phyloP scores from a whole-genome alignment of 1,140 invertebrate genomes.

The Neodiprion virginianus region DNA sequence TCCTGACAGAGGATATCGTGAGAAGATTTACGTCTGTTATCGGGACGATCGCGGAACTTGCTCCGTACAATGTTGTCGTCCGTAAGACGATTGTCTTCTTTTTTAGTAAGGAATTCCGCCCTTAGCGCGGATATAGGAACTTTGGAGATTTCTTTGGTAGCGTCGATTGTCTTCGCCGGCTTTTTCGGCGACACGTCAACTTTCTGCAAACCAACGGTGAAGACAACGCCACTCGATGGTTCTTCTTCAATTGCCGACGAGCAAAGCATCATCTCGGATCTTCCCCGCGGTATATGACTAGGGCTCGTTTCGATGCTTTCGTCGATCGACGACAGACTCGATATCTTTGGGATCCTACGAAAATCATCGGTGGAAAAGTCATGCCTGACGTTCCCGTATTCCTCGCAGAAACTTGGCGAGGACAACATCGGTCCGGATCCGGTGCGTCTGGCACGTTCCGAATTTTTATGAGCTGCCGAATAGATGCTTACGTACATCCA shows the following conservation, averaged over 20 bases:
- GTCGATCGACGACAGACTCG: constrained; percentile 57
- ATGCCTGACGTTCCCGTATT: constrained; percentile 39
- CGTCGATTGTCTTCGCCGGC: constrained; percentile 4
- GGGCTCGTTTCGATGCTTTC: constrained; percentile 56
- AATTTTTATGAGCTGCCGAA: constrained; percentile 73
- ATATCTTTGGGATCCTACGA: constrained; percentile 52
- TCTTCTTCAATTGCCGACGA: constrained; percentile 22
- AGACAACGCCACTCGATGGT: constrained; percentile 39
- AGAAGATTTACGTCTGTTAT: constrained; percentile 40
- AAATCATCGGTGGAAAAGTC: constrained; percentile 46
- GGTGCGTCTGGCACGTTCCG: constrained; percentile 71
- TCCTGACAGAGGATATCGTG: constrained; percentile 48
- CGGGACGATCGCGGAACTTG: constrained; percentile 32
- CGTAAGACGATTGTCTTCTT: constrained; percentile 23
- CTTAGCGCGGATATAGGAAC: constrained; percentile 41
- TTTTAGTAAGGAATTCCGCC: constrained; percentile 36
- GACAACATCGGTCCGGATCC: constrained; percentile 65
- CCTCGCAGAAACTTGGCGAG: constrained; percentile 49
- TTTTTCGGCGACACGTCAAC: constrained; percentile 27
- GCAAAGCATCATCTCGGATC: constrained; percentile 20
- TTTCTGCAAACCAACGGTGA: constrained; percentile 48
- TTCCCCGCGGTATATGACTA: constrained; percentile 38
- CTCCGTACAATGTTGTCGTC: constrained; percentile 28
- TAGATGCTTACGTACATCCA: constrained; percentile 79
- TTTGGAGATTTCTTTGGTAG: constrained; percentile 34